phyloP scores from a whole-genome alignment of 1,140 invertebrate species.

The Drosophila oshimai region DNA sequence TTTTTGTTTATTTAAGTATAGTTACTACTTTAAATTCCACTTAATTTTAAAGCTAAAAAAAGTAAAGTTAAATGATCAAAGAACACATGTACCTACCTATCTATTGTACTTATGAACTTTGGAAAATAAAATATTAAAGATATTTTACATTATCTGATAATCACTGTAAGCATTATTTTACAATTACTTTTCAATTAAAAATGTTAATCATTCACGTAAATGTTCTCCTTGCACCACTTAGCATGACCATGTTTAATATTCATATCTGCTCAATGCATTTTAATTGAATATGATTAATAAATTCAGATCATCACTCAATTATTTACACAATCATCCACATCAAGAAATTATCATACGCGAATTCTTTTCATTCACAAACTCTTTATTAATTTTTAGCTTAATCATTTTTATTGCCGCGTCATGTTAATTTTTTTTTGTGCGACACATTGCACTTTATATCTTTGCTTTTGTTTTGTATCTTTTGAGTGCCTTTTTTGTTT shows the following conservation, averaged over 20 bases:
- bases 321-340: conserved; percentile 22
- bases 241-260: background rate
- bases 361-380: conserved; percentile 34
- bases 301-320: conserved; percentile 38
- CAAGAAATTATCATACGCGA: conserved; percentile 25
- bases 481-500: conserved; percentile 18
- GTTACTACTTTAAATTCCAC: too few relatives aligned
- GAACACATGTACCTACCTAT: too few relatives aligned
- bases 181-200: background rate
- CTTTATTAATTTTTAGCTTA: conserved; percentile 26
- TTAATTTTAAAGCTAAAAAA: too few relatives aligned
- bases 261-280: conserved; percentile 16
- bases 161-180: too few relatives aligned
- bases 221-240: background rate
- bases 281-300: conserved; percentile 32
- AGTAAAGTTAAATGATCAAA: too few relatives aligned
- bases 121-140: too few relatives aligned
- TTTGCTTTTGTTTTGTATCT: conserved; percentile 31
- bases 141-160: too few relatives aligned
- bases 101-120: too few relatives aligned
- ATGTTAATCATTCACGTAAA: too few relatives aligned
- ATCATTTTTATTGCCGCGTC: conserved; percentile 6
- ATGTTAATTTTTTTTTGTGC: background rate
- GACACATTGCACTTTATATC: conserved; percentile 27
- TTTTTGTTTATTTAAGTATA: too few relatives aligned